A percentile compares a stretch with the other conserved stretches of the same genome.
Conservation (phyloP, 1,140 invertebrate genomes). For the Neodiprion virginianus region DNA sequence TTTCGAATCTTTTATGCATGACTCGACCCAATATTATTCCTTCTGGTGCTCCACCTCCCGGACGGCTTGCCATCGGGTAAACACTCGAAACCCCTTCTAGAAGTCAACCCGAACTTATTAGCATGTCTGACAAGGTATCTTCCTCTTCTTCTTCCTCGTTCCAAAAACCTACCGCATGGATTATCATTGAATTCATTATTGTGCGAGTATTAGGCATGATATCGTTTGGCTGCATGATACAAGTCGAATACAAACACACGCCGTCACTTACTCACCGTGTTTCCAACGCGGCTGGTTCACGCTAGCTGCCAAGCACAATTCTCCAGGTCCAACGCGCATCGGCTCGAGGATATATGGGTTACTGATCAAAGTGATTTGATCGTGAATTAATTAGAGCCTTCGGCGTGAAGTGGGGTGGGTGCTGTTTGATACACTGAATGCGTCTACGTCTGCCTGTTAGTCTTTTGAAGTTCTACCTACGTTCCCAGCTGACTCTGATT, state of each 20-base stretch:
- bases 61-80: background rate
- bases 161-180: too few relatives aligned
- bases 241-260: too few relatives aligned
- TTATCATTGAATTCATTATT: too few relatives aligned
- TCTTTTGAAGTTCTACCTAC: too few relatives aligned
- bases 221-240: too few relatives aligned
- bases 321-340: background rate
- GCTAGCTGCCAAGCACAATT: background rate
- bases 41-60: background rate
- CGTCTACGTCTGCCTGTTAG: too few relatives aligned
- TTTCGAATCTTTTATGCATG: background rate
- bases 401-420: background rate
- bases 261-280: too few relatives aligned
- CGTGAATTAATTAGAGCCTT: background rate
- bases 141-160: too few relatives aligned
- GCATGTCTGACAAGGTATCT: background rate
- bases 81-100: background rate
- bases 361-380: background rate
- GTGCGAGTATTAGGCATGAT: too few relatives aligned
- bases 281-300: background rate
- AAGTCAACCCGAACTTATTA: background rate
- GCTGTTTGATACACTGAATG: too few relatives aligned
- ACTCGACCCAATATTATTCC: slow-evolving; percentile 1
- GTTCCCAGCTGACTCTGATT: too few relatives aligned
- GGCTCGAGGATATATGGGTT: background rate